Conservation (phyloP, 2,113 vertebrate species). For the Struthio camelus region DNA sequence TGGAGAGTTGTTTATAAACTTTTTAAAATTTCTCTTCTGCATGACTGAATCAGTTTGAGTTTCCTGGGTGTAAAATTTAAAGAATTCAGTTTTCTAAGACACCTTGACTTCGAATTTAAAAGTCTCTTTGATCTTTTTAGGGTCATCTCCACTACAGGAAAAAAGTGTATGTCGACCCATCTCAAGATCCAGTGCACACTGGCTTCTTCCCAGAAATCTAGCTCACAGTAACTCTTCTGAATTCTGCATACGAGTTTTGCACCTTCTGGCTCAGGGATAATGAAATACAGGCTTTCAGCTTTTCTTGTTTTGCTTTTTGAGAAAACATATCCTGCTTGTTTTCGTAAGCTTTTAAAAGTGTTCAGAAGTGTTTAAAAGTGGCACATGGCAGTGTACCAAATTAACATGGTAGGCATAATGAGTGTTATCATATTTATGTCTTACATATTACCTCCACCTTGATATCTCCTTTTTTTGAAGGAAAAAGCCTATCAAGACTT, state of each 20-base stretch:
- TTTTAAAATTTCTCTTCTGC: neutral
- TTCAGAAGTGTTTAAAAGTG: neutral
- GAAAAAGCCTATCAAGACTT: neutral
- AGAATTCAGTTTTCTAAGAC: neutral
- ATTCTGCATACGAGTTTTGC: neutral
- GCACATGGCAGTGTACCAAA: neutral
- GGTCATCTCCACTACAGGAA: neutral
- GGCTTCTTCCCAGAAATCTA: neutral
- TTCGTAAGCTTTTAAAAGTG: neutral
- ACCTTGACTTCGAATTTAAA: neutral
- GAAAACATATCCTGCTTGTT: constrained; percentile 5
- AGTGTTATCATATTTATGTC: neutral
- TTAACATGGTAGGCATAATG: neutral
- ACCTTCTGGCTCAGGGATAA: constrained; percentile 2
- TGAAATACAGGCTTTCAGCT: neutral
- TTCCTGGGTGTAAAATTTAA: neutral
- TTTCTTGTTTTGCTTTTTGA: neutral
- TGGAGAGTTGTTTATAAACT: neutral
- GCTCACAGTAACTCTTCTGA: neutral
- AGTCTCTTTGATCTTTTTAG: neutral
- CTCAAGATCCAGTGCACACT: neutral
- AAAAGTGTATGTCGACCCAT: neutral
- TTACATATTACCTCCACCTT: neutral
- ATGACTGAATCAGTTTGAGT: neutral
- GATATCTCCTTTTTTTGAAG: neutral